phyloP scores from a whole-genome alignment of 2,888 invertebrate genomes.

The Notocelia uddmanniana region DNA sequence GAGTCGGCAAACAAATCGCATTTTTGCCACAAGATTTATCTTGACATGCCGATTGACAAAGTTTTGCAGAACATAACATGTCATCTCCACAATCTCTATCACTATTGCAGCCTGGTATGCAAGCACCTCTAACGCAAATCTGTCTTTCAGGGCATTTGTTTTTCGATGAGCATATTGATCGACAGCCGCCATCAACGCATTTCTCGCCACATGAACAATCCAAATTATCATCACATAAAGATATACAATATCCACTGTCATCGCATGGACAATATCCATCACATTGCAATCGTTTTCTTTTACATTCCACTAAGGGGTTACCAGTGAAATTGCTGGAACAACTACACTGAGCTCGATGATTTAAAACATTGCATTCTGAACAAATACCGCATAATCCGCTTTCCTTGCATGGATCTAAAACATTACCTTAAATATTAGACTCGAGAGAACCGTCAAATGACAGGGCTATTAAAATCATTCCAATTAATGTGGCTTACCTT shows the following conservation, averaged over 20 bases:
- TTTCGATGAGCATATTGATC: slow-evolving; percentile 89
- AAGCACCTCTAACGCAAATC: slow-evolving; percentile 90
- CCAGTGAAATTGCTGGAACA: slow-evolving; percentile 93
- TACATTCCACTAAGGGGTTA: slow-evolving; percentile 92
- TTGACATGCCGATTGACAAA: slow-evolving; percentile 90
- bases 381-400: slow-evolving; percentile 92
- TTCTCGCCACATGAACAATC: slow-evolving; percentile 94
- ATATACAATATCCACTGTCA: slow-evolving; percentile 92
- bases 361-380: slow-evolving; percentile 92
- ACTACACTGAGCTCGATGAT: slow-evolving; percentile 94
- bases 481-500: slow-evolving; percentile 79
- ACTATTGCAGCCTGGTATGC: slow-evolving; percentile 92
- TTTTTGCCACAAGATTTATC: slow-evolving; percentile 91
- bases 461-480: neutral
- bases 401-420: slow-evolving; percentile 91
- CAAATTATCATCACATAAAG: slow-evolving; percentile 87
- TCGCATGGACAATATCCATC: slow-evolving; percentile 93
- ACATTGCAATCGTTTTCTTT: slow-evolving; percentile 89
- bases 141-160: slow-evolving; percentile 92
- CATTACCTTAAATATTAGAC: slow-evolving; percentile 27
- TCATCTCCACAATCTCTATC: slow-evolving; percentile 92
- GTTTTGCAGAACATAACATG: slow-evolving; percentile 88
- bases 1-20: slow-evolving; percentile 91
- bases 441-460: no score
- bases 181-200: slow-evolving; percentile 90